Evolutionary conservation across 2,797 vertebrate species (phyloP), one percentile per base, ranked within the genome.

Genomic region (Anas acuta): DNA sequence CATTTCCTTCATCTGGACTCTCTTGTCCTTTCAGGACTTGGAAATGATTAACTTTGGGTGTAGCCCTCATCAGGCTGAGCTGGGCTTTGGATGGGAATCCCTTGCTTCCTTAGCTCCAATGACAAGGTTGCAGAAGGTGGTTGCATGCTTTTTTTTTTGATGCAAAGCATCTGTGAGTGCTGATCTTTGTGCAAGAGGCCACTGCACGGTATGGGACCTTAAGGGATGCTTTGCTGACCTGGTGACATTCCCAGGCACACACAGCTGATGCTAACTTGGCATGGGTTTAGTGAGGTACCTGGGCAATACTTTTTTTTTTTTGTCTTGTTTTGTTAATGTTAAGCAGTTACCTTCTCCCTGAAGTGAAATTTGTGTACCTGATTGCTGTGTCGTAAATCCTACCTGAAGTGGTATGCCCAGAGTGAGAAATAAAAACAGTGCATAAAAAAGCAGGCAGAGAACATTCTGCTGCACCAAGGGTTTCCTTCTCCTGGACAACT

Each of bases 311-410:
- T 47, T 21, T 43, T 45, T 43, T 45, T 22, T 35, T 37, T 37
- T 76, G 86, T 79, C 77, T 93, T 12, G 20, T 95, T 93, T 89
- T 90, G 57, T 79, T 89, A 86, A n/a, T 23, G 11, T 91, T 91
- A 94, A 89, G 60, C 53, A 56, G 26, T 70, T 84, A 53, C 57
- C 26, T 91, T 80, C 62, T 88, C 65, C 54, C 81, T 58, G 53
- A 87, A 89, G 94, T 80, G 64, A 93, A 71, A 74, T 92, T 30
- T 0, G 0, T 87, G 71, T 67, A 61, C 53, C 61, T 85, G 81
- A 67, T 74, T 74, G 22, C 65, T 90, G 37, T 51, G 57, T 65
- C 49, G 13, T 4, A 13, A 77, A 77, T 71, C 39, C 17, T 87
- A 19, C 61, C 16, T 92, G n/a, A 60, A 51, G 72, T 72, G 69